Evolutionary conservation across 2,113 vertebrate species (phyloP).

Genomic region (Aramus guarauna): DNA sequence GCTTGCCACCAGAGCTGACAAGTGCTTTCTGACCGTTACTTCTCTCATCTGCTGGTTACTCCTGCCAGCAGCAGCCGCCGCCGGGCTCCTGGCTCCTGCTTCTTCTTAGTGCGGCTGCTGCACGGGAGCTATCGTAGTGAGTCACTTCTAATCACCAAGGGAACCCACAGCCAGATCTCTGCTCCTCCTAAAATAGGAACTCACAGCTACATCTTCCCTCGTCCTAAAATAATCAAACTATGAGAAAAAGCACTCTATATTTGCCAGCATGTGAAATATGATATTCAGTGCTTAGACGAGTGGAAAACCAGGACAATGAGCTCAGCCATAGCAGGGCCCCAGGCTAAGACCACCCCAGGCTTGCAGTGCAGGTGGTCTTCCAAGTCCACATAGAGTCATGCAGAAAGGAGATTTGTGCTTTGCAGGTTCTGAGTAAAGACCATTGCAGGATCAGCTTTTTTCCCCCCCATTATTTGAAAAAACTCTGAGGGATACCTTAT

Average conservation of each 20-base stretch:
- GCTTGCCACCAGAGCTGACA: background rate
- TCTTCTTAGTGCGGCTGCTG: background rate
- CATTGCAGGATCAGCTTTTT: background rate
- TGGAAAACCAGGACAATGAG: background rate
- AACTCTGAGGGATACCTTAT: background rate
- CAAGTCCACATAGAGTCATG: background rate
- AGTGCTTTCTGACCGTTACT: accelerated
- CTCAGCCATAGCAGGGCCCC: background rate
- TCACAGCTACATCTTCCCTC: background rate
- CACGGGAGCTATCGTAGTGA: background rate
- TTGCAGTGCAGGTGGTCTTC: background rate
- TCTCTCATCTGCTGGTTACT: background rate
- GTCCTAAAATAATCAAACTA: background rate
- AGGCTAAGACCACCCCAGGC: background rate
- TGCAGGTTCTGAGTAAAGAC: background rate
- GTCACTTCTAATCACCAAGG: constrained; percentile 35
- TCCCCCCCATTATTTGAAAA: background rate
- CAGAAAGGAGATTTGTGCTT: background rate
- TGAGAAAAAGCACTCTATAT: background rate
- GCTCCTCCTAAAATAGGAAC: background rate
- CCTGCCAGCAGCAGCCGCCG: background rate
- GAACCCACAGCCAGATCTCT: background rate
- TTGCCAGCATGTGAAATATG: background rate
- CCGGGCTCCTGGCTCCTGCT: background rate
- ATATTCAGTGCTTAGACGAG: background rate